Evolutionary conservation across 2,888 invertebrate genomes (phyloP).

Genomic region (Macrosiphum euphorbiae): DNA sequence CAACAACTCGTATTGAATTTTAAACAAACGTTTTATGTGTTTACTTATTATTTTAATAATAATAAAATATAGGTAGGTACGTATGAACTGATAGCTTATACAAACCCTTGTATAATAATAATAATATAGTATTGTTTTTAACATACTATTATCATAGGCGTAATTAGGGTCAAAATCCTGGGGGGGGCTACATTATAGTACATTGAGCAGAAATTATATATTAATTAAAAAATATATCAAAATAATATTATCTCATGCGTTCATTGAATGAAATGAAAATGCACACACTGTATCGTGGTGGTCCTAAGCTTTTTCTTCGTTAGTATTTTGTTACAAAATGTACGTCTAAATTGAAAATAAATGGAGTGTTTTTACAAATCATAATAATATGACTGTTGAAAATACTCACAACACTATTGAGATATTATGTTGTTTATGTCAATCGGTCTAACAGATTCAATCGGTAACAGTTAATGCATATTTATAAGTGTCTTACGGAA

Average conservation of each 20-base stretch:
- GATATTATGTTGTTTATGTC: not conserved
- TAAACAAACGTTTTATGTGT: slow-evolving; percentile 19
- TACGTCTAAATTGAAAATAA: not conserved
- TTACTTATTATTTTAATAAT: not conserved
- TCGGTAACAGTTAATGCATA: not conserved
- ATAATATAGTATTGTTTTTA: not conserved
- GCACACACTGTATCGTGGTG: not conserved
- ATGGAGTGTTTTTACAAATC: not conserved
- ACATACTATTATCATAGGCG: not conserved
- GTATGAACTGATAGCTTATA: not conserved
- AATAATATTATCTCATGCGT: not conserved
- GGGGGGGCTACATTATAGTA: no score
- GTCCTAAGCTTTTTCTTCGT: not conserved
- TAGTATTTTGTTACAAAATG: not conserved
- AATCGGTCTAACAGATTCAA: not conserved
- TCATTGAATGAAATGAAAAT: not conserved
- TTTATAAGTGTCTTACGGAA: not conserved
- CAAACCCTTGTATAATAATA: not conserved
- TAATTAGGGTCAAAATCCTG: no score
- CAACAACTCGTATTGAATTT: slow-evolving; percentile 29
- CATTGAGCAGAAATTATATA: not conserved
- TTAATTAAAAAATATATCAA: not conserved
- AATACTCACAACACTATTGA: not conserved
- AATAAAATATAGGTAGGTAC: not conserved
- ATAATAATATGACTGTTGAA: not conserved